Evolutionary conservation across 2,797 vertebrate species (phyloP).

Genomic region (Leptoclinus maculatus): DNA sequence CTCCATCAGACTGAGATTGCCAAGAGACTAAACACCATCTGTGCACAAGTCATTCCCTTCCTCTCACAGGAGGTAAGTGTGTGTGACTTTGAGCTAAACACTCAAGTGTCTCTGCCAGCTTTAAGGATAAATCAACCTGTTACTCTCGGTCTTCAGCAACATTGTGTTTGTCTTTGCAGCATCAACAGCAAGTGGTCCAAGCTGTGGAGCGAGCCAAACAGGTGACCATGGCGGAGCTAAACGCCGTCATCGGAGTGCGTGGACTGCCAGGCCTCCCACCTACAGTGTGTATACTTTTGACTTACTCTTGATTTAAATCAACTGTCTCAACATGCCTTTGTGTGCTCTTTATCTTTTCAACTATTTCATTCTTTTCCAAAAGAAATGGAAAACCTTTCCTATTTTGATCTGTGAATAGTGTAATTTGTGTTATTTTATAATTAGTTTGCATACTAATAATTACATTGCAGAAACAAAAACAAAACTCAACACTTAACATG

Average conservation of each 20-base stretch:
- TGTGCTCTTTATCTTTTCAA: neutral
- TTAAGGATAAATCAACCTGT: constrained; percentile 16
- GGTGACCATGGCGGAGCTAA: constrained; percentile 98
- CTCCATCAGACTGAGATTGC: constrained; percentile 94
- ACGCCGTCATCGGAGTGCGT: constrained; percentile 98
- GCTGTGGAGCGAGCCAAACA: constrained; percentile 97
- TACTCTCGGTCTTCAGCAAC: constrained; percentile 1
- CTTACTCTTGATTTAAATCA: constrained; percentile 44
- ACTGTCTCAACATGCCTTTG: constrained; percentile 38
- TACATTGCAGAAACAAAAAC: neutral
- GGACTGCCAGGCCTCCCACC: constrained; percentile 96
- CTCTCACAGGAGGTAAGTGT: constrained; percentile 99
- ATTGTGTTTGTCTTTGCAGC: constrained; percentile 78
- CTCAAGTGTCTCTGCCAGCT: constrained; percentile 19
- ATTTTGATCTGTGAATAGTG: neutral
- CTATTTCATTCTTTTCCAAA: neutral
- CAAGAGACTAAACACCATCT: constrained; percentile 98
- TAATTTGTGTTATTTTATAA: constrained; percentile 12
- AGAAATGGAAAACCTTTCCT: neutral
- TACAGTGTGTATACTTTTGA: constrained; percentile 91
- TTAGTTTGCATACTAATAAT: neutral
- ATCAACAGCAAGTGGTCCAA: constrained; percentile 98
- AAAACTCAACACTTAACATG: neutral
- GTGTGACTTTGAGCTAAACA: constrained; percentile 63
- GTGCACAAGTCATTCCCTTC: constrained; percentile 99